phyloP scores from a whole-genome alignment of 2,797 vertebrate genomes.

The Saxicola maurus region DNA sequence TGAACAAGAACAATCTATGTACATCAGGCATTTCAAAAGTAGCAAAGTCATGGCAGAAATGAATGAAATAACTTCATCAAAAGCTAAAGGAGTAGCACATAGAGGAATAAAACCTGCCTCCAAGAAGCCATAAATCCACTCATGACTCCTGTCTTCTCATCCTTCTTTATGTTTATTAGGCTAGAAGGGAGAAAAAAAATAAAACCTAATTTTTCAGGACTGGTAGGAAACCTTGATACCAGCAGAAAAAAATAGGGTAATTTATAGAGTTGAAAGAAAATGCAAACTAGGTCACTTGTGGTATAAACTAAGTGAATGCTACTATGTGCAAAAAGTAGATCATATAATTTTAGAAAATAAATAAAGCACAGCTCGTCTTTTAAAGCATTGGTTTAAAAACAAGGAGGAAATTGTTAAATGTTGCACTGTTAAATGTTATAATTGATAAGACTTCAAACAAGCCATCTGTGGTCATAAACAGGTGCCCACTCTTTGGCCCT shows the following conservation, averaged over 20 bases:
- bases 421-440: not conserved
- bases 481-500: not conserved
- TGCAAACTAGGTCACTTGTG: not conserved
- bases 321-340: not conserved
- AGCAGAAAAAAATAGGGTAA: not conserved
- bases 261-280: conserved; percentile 24
- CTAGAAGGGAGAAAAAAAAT: conserved; percentile 12
- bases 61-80: not conserved
- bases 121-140: conserved; percentile 13
- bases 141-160: not conserved
- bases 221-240: not conserved
- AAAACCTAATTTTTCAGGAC: conserved; percentile 8
- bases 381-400: not conserved
- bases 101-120: not conserved
- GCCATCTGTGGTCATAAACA: not conserved
- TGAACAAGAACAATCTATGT: not conserved
- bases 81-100: not conserved
- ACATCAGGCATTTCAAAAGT: not conserved
- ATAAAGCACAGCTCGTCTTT: rapidly evolving
- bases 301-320: not conserved
- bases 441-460: not conserved
- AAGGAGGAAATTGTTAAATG: not conserved
- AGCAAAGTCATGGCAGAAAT: not conserved
- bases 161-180: not conserved
- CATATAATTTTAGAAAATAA: not conserved